phyloP scores from a whole-genome alignment of 2,888 invertebrate genomes.

The Hypselothyrea guttata region DNA sequence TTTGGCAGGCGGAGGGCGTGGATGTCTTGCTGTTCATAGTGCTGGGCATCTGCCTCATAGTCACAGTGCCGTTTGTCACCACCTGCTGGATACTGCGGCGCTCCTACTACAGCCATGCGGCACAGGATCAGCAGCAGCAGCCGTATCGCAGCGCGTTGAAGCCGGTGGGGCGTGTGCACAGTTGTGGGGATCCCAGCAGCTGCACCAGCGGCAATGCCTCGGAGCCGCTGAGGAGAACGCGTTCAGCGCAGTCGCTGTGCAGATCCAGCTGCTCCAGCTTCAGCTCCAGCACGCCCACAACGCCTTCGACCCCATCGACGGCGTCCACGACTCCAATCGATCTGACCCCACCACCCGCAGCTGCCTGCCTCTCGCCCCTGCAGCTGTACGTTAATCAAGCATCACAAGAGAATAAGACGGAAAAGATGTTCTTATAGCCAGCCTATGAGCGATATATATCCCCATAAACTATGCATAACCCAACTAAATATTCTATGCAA shows the following conservation, averaged over 20 bases:
- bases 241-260: slow-evolving; percentile 63
- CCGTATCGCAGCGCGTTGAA: slow-evolving; percentile 49
- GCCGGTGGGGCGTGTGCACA: slow-evolving; percentile 50
- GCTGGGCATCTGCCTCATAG: slow-evolving; percentile 73
- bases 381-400: slow-evolving; percentile 48
- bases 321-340: slow-evolving; percentile 55
- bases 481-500: slow-evolving; percentile 4
- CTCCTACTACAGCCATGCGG: slow-evolving; percentile 71
- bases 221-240: slow-evolving; percentile 53
- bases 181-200: slow-evolving; percentile 51
- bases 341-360: slow-evolving; percentile 52
- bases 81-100: slow-evolving; percentile 79
- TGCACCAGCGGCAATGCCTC: slow-evolving; percentile 19
- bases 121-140: slow-evolving; percentile 31
- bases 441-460: slow-evolving; percentile 5
- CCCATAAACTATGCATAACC: slow-evolving; percentile 20
- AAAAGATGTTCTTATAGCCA: slow-evolving; percentile 46
- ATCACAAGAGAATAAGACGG: slow-evolving; percentile 30
- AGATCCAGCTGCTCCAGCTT: slow-evolving; percentile 58
- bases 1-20: slow-evolving; percentile 77
- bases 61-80: slow-evolving; percentile 79
- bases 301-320: slow-evolving; percentile 53
- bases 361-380: slow-evolving; percentile 25
- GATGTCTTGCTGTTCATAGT: slow-evolving; percentile 80
- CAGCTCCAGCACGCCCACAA: slow-evolving; percentile 48